Percentiles rank a stretch among this genome's conserved stretches.
These are phyloP conservation scores for Bolborhynchus lineola DNA, from an alignment of 2,113 vertebrate species.

Conservation along the genomic window DNA sequence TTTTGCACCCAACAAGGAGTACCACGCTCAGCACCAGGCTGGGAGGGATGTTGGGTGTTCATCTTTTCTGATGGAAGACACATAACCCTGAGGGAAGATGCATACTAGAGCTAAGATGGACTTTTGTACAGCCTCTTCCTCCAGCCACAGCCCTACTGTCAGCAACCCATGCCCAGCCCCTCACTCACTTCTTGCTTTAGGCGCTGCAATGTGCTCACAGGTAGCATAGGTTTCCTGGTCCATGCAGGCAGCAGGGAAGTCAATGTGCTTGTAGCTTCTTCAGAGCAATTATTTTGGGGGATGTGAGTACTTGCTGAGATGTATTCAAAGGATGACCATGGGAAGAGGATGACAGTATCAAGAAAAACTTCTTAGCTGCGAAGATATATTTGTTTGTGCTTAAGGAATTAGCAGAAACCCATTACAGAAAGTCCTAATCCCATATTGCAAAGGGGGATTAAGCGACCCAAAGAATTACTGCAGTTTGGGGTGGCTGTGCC, in stretches of 20 bases:
- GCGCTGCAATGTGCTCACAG: neutral
- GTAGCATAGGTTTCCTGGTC: neutral
- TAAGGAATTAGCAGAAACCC: neutral
- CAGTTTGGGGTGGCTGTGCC: accelerated
- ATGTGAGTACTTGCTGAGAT: neutral
- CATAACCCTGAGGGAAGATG: neutral
- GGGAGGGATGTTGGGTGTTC: neutral
- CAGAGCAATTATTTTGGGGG: neutral
- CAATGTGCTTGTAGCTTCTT: accelerated
- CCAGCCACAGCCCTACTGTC: neutral
- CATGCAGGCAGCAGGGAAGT: neutral
- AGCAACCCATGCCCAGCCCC: neutral
- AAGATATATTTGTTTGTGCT: neutral
- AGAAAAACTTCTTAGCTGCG: neutral
- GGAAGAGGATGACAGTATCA: neutral
- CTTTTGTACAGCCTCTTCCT: neutral
- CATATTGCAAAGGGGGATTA: neutral
- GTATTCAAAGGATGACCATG: neutral
- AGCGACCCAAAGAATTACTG: neutral
- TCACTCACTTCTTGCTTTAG: neutral
- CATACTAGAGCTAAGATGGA: neutral
- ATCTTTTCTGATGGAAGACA: neutral
- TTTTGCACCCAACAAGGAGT: neutral
- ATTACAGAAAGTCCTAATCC: neutral
- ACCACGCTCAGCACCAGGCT: neutral